These are phyloP conservation scores for Cephalopholis sonnerati DNA, from an alignment of 2,113 vertebrate genomes.

Conservation along the genomic window DNA sequence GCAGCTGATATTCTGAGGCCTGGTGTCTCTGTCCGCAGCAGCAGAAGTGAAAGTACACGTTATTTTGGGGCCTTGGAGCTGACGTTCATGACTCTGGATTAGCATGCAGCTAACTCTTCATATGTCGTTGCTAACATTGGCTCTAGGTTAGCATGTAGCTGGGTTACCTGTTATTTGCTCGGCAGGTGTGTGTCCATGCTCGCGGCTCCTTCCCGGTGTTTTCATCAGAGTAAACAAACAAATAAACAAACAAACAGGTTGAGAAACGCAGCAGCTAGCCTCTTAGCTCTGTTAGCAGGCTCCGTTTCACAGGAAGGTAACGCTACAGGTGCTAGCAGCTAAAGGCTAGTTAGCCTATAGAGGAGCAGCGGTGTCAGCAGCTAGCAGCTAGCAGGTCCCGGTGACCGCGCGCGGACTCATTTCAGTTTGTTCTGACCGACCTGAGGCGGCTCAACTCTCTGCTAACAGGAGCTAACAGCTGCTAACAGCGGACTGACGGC, in stretches of 20 bases:
- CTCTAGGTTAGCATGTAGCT: not conserved
- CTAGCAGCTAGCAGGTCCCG: not conserved
- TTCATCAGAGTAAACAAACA: constrained; percentile 4
- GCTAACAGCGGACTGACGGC: constrained; percentile 27
- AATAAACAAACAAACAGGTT: not conserved
- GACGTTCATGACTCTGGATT: no score
- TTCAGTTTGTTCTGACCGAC: not conserved
- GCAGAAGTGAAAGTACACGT: no score
- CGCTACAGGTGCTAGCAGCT: not conserved
- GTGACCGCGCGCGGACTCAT: not conserved
- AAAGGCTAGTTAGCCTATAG: not conserved
- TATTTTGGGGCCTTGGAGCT: no score
- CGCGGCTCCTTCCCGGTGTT: constrained; percentile 12
- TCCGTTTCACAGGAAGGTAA: not conserved
- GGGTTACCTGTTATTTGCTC: constrained; percentile 42
- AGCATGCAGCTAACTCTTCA: no score
- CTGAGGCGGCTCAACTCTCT: not conserved
- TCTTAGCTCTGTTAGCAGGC: constrained; percentile 30
- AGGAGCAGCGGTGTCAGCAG: not conserved
- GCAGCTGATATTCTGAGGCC: no score
- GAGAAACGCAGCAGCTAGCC: constrained; percentile 19
- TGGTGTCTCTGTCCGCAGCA: no score
- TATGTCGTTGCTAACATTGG: not conserved
- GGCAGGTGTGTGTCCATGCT: constrained; percentile 29
- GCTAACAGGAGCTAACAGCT: not conserved